phyloP scores from a whole-genome alignment of 2,888 invertebrate genomes.

The Perizoma flavofasciatum region DNA sequence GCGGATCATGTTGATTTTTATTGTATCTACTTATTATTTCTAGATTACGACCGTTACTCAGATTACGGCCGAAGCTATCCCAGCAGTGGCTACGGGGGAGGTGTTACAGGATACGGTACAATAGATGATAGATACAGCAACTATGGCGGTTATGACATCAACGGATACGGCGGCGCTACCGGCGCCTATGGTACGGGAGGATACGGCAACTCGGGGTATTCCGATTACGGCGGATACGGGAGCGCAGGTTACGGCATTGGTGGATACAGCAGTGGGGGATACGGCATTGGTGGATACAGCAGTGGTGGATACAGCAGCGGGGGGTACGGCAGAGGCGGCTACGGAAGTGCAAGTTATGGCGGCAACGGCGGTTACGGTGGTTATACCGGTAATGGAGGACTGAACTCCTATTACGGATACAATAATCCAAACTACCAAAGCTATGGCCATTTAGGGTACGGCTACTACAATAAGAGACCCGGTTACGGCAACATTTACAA shows the following conservation, averaged over 20 bases:
- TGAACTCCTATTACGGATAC: slow-evolving; percentile 84
- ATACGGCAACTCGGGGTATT: slow-evolving; percentile 25
- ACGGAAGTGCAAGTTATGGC: slow-evolving; percentile 16
- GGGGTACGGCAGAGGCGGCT: slow-evolving; percentile 26
- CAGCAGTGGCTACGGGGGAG: slow-evolving; percentile 47
- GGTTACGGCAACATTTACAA: slow-evolving; percentile 71
- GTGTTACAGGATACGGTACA: slow-evolving; percentile 28
- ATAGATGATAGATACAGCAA: slow-evolving; percentile 39
- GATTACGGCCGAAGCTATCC: slow-evolving; percentile 66
- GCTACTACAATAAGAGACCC: slow-evolving; percentile 75
- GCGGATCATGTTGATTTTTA: too few relatives aligned
- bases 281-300: slow-evolving; percentile 47
- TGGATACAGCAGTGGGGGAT: slow-evolving; percentile 23
- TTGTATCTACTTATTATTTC: slow-evolving; percentile 25
- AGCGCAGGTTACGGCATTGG: slow-evolving; percentile 29
- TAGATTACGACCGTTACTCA: slow-evolving; percentile 57
- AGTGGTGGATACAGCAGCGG: slow-evolving; percentile 27
- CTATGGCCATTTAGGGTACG: slow-evolving; percentile 83
- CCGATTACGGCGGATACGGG: slow-evolving; percentile 29
- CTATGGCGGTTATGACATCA: slow-evolving; percentile 42
- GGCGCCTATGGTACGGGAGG: slow-evolving; percentile 41
- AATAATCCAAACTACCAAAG: slow-evolving; percentile 81
- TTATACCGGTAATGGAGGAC: slow-evolving; percentile 84
- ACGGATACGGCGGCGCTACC: slow-evolving; percentile 62
- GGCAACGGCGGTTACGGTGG: slow-evolving; percentile 79